Conservation (phyloP, 2,113 vertebrate species). For the Andinoacara biseriatus region DNA sequence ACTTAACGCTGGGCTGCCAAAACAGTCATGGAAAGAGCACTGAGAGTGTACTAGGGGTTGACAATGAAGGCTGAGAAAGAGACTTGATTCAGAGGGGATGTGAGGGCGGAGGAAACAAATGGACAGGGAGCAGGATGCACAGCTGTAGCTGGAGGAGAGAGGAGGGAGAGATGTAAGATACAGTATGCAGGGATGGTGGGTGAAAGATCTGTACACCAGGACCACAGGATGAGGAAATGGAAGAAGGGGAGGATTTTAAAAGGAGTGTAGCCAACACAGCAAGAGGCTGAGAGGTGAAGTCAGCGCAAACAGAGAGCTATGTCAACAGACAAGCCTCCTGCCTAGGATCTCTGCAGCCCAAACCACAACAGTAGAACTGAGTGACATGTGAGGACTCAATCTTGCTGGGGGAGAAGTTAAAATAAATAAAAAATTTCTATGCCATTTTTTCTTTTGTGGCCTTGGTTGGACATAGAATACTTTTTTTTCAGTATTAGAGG, state of each 20-base stretch:
- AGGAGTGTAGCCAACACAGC: constrained; percentile 43
- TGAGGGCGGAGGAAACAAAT: constrained; percentile 33
- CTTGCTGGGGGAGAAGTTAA: background rate
- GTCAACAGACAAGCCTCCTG: constrained; percentile 53
- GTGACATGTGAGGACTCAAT: constrained; percentile 25
- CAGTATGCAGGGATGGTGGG: constrained; percentile 25
- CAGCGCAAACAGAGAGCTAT: constrained; percentile 51
- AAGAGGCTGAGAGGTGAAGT: constrained; percentile 48
- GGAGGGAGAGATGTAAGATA: constrained; percentile 10
- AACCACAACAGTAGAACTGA: constrained; percentile 34
- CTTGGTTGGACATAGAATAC: constrained; percentile 24
- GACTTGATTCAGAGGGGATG: constrained; percentile 40
- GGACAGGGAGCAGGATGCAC: constrained; percentile 41
- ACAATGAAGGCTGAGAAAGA: constrained; percentile 20
- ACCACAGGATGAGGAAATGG: constrained; percentile 45
- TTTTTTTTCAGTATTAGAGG: constrained; percentile 31
- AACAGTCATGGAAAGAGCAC: constrained; percentile 41
- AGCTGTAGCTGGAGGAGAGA: constrained; percentile 44
- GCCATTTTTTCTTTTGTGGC: background rate
- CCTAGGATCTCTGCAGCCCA: constrained; percentile 14
- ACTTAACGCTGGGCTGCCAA: constrained; percentile 55
- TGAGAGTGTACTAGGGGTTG: constrained; percentile 12
- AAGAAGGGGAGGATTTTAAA: constrained; percentile 26
- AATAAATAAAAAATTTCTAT: background rate
- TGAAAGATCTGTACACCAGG: constrained; percentile 11